These are phyloP conservation scores for Eidolon dupreanum DNA, from an alignment of 2,797 vertebrate genomes.

Conservation along the genomic window DNA sequence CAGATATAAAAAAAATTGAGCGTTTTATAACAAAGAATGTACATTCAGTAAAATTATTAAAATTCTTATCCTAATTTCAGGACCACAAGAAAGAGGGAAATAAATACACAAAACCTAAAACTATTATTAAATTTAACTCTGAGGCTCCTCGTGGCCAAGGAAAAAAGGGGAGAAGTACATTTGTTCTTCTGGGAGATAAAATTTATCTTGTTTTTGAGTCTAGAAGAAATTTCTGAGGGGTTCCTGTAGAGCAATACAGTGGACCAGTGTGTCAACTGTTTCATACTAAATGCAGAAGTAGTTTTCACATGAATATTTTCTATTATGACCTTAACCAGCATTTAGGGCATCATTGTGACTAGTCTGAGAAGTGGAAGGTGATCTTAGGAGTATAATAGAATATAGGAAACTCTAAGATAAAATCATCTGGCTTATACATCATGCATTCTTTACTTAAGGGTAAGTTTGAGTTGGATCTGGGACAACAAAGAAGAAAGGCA, in stretches of 20 bases:
- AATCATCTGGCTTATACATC: background rate
- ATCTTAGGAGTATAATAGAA: background rate
- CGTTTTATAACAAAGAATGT: background rate
- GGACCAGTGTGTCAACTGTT: background rate
- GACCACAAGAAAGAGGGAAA: background rate
- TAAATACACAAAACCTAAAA: background rate
- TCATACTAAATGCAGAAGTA: background rate
- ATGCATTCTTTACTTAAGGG: background rate
- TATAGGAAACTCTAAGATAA: background rate
- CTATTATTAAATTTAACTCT: background rate
- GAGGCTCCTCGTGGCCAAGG: background rate
- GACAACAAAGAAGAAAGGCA: background rate
- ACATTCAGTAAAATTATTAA: background rate
- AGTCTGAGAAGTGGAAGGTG: background rate
- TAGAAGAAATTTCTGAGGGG: background rate
- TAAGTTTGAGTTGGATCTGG: background rate
- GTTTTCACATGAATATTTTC: background rate
- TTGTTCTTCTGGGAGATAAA: background rate
- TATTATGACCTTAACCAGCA: background rate
- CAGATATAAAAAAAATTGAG: background rate
- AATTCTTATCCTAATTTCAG: background rate
- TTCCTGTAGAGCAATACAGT: background rate
- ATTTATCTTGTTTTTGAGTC: background rate
- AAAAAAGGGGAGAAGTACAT: background rate
- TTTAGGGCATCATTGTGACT: background rate